Conservation (phyloP, 2,113 vertebrate genomes). For the Ancistrus triradiatus region DNA sequence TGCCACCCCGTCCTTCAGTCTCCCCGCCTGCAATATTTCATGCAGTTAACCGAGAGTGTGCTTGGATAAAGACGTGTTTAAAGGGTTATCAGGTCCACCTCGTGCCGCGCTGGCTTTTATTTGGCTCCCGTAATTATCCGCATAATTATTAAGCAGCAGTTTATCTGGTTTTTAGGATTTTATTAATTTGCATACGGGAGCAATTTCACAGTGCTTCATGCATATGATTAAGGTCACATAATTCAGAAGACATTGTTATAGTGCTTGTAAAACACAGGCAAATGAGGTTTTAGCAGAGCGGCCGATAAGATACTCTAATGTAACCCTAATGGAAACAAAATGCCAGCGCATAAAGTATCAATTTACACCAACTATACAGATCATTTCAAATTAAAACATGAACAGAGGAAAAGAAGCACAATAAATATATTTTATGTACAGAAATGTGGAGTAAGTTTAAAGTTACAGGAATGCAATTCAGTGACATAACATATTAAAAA, state of each 20-base stretch:
- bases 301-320: conserved; percentile 1
- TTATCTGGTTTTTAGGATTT: conserved; percentile 46
- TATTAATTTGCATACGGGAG: conserved; percentile 46
- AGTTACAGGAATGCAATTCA: no score
- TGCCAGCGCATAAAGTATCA: background rate
- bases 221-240: conserved; percentile 41
- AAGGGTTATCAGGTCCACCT: conserved; percentile 47
- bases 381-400: no score
- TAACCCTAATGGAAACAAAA: background rate
- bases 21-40: conserved; percentile 54
- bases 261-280: conserved; percentile 28
- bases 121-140: conserved; percentile 38
- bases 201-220: conserved; percentile 40
- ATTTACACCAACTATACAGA: background rate
- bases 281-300: conserved; percentile 33
- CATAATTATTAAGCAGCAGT: conserved; percentile 46
- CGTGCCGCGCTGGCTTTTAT: conserved; percentile 44
- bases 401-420: no score
- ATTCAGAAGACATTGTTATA: conserved; percentile 38
- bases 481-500: no score
- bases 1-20: conserved; percentile 40
- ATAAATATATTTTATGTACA: no score
- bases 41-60: conserved; percentile 49
- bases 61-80: conserved; percentile 44
- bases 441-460: no score